phyloP scores from a whole-genome alignment of 1,140 invertebrate species.

The Heliconius eleuchia region DNA sequence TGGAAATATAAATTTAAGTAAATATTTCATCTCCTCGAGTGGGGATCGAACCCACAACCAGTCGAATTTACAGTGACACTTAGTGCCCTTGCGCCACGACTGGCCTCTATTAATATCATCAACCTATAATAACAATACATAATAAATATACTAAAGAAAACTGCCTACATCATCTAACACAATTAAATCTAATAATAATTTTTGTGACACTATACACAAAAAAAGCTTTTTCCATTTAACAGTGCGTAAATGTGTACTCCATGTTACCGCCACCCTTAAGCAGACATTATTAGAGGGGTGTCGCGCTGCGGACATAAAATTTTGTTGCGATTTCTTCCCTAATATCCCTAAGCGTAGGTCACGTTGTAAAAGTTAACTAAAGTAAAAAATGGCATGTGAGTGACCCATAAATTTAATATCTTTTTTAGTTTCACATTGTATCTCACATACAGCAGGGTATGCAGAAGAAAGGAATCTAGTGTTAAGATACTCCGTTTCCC shows the following conservation, averaged over 20 bases:
- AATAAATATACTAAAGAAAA: slow-evolving; percentile 7
- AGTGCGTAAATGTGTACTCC: slow-evolving; percentile 79
- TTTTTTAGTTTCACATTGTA: too few species aligned
- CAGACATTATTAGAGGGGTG: slow-evolving; percentile 79
- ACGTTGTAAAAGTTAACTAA: slow-evolving; percentile 51
- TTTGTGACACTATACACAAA: slow-evolving; percentile 80
- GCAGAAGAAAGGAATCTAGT: too few species aligned
- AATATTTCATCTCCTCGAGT: too few species aligned
- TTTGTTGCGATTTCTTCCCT: slow-evolving; percentile 78
- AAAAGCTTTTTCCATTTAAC: slow-evolving; percentile 81
- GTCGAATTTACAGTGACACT: too few species aligned
- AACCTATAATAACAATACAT: too few species aligned
- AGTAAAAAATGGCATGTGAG: slow-evolving; percentile 15
- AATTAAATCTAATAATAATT: slow-evolving; percentile 79
- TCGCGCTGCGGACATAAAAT: slow-evolving; percentile 72
- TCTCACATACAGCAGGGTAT: too few species aligned
- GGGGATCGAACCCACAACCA: too few species aligned
- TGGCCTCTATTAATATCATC: too few species aligned
- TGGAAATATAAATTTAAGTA: too few species aligned
- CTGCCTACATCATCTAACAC: slow-evolving; percentile 50
- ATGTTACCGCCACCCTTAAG: slow-evolving; percentile 77
- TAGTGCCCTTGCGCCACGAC: too few species aligned
- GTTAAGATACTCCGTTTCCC: too few species aligned
- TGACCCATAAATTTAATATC: neutral
- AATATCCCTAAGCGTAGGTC: slow-evolving; percentile 66